Conservation (phyloP, 2,888 invertebrate genomes). For the Cerceris rybyensis region DNA sequence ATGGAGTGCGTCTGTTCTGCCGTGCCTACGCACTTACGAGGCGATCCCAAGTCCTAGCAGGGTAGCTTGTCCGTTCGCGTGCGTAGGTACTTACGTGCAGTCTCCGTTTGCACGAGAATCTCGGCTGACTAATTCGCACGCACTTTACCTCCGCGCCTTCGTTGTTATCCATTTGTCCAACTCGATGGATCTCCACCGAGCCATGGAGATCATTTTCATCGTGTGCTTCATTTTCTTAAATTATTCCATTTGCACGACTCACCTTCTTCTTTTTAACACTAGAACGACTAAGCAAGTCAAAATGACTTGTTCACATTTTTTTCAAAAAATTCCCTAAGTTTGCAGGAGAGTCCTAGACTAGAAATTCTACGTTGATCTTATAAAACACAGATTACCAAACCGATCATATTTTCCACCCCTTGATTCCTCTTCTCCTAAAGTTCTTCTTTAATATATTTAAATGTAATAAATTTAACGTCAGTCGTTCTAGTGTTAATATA, state of each 20-base stretch:
- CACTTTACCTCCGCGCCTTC: conserved; percentile 42
- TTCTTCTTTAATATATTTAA: too few species aligned
- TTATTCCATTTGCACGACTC: neutral
- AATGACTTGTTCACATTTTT: too few species aligned
- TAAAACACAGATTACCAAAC: too few species aligned
- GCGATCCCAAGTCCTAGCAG: conserved; percentile 27
- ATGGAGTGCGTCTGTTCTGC: conserved; percentile 79
- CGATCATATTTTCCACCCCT: too few species aligned
- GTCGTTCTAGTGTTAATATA: too few species aligned
- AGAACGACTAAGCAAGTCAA: too few species aligned
- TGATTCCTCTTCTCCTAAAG: too few species aligned
- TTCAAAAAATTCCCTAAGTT: too few species aligned
- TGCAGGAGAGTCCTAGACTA: too few species aligned
- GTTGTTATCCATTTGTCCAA: conserved; percentile 60
- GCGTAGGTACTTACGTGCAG: conserved; percentile 28
- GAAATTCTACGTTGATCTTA: too few species aligned
- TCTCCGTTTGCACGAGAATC: conserved; percentile 29
- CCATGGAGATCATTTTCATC: conserved; percentile 9
- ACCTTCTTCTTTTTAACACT: neutral
- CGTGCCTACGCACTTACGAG: conserved; percentile 61
- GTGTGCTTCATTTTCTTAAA: neutral
- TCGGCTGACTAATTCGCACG: conserved; percentile 75
- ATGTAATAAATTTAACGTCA: too few species aligned
- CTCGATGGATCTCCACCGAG: conserved; percentile 39
- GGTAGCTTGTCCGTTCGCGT: conserved; percentile 29